phyloP scores from a whole-genome alignment of 2,113 vertebrate species.

The Pteruthius melanotis region DNA sequence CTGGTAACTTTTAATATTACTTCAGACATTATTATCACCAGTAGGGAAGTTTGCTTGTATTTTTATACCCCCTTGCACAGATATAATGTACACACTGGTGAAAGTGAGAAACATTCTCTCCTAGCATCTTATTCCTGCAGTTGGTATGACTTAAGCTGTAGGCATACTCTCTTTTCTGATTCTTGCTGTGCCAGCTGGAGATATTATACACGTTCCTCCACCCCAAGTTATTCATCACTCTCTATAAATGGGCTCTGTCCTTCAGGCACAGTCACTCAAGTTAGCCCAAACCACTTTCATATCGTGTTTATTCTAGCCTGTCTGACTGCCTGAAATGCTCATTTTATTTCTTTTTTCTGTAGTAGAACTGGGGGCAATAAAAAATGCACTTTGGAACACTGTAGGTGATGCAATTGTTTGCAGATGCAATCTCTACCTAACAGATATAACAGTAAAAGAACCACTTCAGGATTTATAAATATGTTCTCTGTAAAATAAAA shows the following conservation, averaged over 20 bases:
- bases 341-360: not conserved
- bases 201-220: not conserved
- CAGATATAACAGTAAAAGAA: not conserved
- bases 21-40: not conserved
- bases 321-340: not conserved
- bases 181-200: not conserved
- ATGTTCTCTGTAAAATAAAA: not conserved
- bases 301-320: not conserved
- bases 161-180: not conserved
- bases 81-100: not conserved
- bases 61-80: not conserved
- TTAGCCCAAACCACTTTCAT: not conserved
- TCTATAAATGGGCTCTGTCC: not conserved
- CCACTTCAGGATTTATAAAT: not conserved
- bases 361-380: not conserved
- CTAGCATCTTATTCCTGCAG: not conserved
- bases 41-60: not conserved
- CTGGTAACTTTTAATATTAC: not conserved
- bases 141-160: not conserved
- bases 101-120: not conserved
- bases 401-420: not conserved
- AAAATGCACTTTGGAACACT: not conserved
- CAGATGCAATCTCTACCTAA: not conserved
- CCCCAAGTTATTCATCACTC: not conserved
- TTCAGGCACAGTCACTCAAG: not conserved